Evolutionary conservation across 2,113 vertebrate genomes (phyloP).

Genomic region (Henicopernis longicauda): DNA sequence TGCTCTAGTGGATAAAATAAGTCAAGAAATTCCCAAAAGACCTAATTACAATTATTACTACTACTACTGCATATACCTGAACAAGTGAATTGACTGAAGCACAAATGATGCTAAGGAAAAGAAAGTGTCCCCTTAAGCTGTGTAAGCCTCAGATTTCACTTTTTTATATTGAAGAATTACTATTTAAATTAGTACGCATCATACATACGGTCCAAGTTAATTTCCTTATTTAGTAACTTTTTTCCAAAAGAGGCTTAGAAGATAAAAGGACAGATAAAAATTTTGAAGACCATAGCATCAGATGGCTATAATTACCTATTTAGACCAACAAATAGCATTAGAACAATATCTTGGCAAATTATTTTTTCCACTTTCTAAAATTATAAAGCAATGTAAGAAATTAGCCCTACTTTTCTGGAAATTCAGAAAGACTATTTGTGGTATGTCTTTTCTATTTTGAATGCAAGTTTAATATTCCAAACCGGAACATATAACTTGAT

Average conservation of each 20-base stretch:
- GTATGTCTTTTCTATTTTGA: not conserved
- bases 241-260: not conserved
- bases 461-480: not conserved
- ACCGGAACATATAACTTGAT: not conserved
- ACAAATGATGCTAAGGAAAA: not conserved
- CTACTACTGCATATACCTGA: not conserved
- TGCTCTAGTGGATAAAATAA: constrained; percentile 42
- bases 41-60: constrained; percentile 2
- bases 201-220: not conserved
- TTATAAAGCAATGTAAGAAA: not conserved
- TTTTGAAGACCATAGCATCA: not conserved
- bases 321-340: not conserved
- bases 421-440: not conserved
- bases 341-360: not conserved
- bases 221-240: not conserved
- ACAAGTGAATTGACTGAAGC: not conserved
- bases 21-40: constrained; percentile 22
- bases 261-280: not conserved
- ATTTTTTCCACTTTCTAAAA: not conserved
- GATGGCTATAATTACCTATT: not conserved
- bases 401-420: not conserved
- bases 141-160: not conserved
- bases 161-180: not conserved
- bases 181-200: not conserved
- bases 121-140: not conserved